Base-by-base conservation (phyloP, 2,888 invertebrate genomes). In the Cybosia mesomella region DNA sequence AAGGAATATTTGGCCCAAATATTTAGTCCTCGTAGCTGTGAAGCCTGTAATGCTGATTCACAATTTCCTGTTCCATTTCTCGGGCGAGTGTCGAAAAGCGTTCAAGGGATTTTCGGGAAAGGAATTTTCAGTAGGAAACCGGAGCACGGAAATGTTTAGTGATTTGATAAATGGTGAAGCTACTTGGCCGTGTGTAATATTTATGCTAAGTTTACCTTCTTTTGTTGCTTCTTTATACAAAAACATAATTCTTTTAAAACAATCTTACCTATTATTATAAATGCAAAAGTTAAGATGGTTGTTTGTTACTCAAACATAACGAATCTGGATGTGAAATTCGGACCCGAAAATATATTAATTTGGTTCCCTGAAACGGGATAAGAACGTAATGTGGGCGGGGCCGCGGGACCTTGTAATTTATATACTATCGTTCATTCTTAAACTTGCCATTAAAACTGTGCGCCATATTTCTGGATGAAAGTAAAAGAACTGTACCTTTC, bases 361-460 rank as follows among this genome's bases (percentile, higher is more conserved):
- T 36, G 1, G 34, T 1, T 8, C 34, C 7, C 8, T 9, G 4
- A 8, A 4, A 15, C 8, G 2, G 0, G 13, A 4, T 15, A 39
- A 15, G 15, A 15, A 15, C 15, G 39, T 39, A 3, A 39, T 15
- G 39, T 15, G 39, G 13, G 36, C 13, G 36, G 36, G 5, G 36
- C 36, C 5, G 36, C 36, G 11, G 13, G 39, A 43, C 43, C 18
- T 43, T 5, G 18, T 1, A 15, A 0, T 18, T 43, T 43, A 43
- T 43, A 18, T 43, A 43, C 13, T 43, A 43, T 0, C 43, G 18
- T 18, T 43, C 18, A 43, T 43, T 18, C 7, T 43, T 5, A 58
- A 64, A 43, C 18, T 43, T 55, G 60, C 24, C 64, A 57, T 49
- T 62, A 62, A 68, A 55, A 67, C 15, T 22, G 21, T 58, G 53